Percentiles rank a stretch among this genome's conserved stretches.
Evolutionary conservation across 2,888 invertebrate genomes (phyloP).

Genomic region (Allacma fusca): DNA sequence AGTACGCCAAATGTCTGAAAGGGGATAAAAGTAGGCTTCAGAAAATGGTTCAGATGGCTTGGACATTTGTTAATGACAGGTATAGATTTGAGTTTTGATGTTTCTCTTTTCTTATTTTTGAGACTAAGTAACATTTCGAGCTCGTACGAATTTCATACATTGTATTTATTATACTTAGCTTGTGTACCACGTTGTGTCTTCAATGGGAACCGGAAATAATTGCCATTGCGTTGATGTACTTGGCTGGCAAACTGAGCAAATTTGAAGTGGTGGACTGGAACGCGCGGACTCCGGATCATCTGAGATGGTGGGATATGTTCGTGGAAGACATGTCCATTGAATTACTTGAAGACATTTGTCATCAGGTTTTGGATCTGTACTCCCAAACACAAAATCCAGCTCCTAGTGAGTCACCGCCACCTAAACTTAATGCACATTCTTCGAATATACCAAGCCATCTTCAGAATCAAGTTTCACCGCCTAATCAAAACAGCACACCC

Average conservation of each 20-base stretch:
- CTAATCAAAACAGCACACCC: slow-evolving; percentile 42
- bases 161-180: slow-evolving; percentile 67
- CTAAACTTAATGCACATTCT: not conserved
- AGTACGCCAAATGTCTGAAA: slow-evolving; percentile 92
- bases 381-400: slow-evolving; percentile 73
- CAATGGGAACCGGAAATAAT: slow-evolving; percentile 99
- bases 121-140: not conserved
- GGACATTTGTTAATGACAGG: slow-evolving; percentile 99
- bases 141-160: slow-evolving; percentile 6
- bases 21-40: slow-evolving; percentile 91
- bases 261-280: slow-evolving; percentile 95
- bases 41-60: slow-evolving; percentile 99
- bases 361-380: slow-evolving; percentile 90
- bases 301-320: slow-evolving; percentile 98
- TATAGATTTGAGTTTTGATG: too few relatives aligned
- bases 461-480: not conserved
- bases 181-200: slow-evolving; percentile 93
- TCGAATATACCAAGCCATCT: slow-evolving; percentile 3
- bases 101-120: slow-evolving; percentile 6
- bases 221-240: slow-evolving; percentile 95
- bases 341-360: slow-evolving; percentile 93
- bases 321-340: slow-evolving; percentile 95
- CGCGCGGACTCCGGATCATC: slow-evolving; percentile 77
- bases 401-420: slow-evolving; percentile 67
- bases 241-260: slow-evolving; percentile 94